Conservation (phyloP, 2,113 vertebrate species). For the Rhinopomastus cyanomelas region DNA sequence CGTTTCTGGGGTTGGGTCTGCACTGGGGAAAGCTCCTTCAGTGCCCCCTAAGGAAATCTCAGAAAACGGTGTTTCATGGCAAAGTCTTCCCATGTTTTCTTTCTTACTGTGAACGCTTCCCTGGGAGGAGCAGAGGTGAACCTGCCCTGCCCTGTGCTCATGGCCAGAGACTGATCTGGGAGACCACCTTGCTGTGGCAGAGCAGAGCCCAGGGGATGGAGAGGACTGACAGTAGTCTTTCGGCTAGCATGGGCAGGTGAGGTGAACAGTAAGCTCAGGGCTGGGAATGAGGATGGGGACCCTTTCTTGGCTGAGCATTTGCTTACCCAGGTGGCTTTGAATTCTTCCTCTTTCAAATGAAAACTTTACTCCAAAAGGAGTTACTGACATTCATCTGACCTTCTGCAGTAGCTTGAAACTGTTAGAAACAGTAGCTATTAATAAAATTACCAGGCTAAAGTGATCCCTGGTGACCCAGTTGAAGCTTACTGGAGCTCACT, state of each 20-base stretch:
- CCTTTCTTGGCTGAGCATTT: not conserved
- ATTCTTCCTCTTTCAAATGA: not conserved
- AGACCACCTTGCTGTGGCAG: not conserved
- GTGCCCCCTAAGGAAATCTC: not conserved
- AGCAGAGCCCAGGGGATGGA: not conserved
- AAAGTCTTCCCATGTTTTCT: not conserved
- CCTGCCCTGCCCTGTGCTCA: accelerated
- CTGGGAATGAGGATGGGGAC: not conserved
- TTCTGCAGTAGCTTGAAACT: not conserved
- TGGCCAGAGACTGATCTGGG: not conserved
- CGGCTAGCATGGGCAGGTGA: not conserved
- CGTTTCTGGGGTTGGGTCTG: not conserved
- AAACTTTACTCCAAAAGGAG: not conserved
- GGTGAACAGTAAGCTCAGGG: not conserved
- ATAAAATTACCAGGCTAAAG: not conserved
- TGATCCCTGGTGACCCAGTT: not conserved
- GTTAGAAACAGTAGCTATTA: not conserved
- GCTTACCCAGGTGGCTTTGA: not conserved
- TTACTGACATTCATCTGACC: not conserved
- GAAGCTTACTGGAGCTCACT: not conserved
- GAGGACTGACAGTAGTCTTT: not conserved
- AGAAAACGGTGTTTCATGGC: not conserved
- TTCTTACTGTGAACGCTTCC: not conserved
- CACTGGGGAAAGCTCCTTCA: accelerated
- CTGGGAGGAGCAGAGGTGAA: not conserved